These are phyloP conservation scores for Laticauda colubrina DNA, from an alignment of 2,113 vertebrate genomes.

Conservation along the genomic window DNA sequence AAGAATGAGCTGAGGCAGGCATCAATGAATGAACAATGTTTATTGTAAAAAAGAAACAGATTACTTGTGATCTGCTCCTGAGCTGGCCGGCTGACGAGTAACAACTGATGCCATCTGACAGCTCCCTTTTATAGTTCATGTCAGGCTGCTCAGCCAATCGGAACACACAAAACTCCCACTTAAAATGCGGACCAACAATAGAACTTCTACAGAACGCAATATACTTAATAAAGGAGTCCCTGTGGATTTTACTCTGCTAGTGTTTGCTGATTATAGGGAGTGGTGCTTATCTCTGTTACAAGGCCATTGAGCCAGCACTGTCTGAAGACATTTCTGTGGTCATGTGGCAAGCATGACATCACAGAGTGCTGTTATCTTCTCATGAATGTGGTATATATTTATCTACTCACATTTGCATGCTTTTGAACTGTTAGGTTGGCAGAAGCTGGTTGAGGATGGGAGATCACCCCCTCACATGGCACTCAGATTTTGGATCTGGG, in stretches of 20 bases:
- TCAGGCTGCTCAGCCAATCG: too few relatives aligned
- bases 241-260: not conserved
- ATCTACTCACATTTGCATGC: not conserved
- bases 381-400: not conserved
- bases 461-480: not conserved
- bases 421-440: not conserved
- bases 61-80: too few relatives aligned
- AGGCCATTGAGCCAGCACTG: not conserved
- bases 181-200: too few relatives aligned
- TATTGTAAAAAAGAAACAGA: too few relatives aligned
- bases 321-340: not conserved
- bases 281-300: not conserved
- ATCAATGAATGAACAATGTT: too few relatives aligned
- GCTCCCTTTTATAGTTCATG: too few relatives aligned
- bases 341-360: not conserved
- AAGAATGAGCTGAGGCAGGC: too few relatives aligned
- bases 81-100: too few relatives aligned
- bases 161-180: too few relatives aligned
- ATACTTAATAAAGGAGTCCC: not conserved
- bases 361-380: not conserved
- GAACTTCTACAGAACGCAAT: too few relatives aligned
- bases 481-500: not conserved
- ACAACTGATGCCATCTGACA: too few relatives aligned
- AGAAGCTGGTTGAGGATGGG: not conserved
- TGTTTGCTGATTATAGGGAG: not conserved